A percentile compares a stretch with the other conserved stretches of the same genome.
phyloP scores from a whole-genome alignment of 2,888 invertebrate species.

The Scaptomyza cyrtandrae region DNA sequence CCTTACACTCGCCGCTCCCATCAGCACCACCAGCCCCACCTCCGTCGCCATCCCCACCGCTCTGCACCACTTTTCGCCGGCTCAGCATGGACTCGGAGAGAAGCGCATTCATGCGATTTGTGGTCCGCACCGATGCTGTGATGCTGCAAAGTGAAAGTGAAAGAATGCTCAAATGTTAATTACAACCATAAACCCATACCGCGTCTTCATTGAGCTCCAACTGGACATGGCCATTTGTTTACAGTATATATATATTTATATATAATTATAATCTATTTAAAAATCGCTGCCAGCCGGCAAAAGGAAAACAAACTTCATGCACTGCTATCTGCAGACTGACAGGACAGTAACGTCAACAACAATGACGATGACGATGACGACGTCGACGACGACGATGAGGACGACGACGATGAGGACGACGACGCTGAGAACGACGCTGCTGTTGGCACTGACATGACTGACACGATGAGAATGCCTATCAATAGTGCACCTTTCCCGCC shows the following conservation, averaged over 20 bases:
- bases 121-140: slow-evolving; percentile 84
- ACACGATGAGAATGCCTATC: slow-evolving; percentile 58
- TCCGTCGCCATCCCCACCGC: slow-evolving; percentile 49
- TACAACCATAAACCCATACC: slow-evolving; percentile 54
- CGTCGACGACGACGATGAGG: slow-evolving; percentile 31
- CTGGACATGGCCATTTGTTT: slow-evolving; percentile 64
- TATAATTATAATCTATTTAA: background rate
- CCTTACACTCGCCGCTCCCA: slow-evolving; percentile 50
- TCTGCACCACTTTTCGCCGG: slow-evolving; percentile 72
- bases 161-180: slow-evolving; percentile 17
- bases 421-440: slow-evolving; percentile 25
- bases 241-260: background rate
- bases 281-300: slow-evolving; percentile 51
- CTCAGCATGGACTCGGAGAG: slow-evolving; percentile 82
- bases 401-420: slow-evolving; percentile 15
- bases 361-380: slow-evolving; percentile 41
- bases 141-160: slow-evolving; percentile 71
- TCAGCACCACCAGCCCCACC: slow-evolving; percentile 38
- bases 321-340: slow-evolving; percentile 75
- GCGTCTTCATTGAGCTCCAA: slow-evolving; percentile 81
- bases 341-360: slow-evolving; percentile 49
- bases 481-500: slow-evolving; percentile 8
- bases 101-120: slow-evolving; percentile 84
- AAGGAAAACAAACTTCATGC: slow-evolving; percentile 72
- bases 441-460: slow-evolving; percentile 59